A percentile compares a stretch with the other conserved stretches of the same genome.
Conservation (phyloP, 2,797 vertebrate genomes). For the Galagoides demidoff region DNA sequence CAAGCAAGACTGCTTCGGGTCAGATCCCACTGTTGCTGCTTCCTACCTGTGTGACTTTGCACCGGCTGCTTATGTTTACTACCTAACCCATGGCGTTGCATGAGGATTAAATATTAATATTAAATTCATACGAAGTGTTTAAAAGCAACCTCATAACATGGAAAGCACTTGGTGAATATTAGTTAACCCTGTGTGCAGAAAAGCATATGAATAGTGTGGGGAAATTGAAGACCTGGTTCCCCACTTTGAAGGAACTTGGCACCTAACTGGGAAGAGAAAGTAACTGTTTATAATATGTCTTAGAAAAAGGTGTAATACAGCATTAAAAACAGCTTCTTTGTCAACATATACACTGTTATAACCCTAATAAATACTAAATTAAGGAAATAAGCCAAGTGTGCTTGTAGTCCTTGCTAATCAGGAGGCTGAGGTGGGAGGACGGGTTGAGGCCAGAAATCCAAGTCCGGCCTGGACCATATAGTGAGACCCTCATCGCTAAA, state of each 20-base stretch:
- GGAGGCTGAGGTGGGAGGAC: not conserved
- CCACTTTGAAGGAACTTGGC: not conserved
- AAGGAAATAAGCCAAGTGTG: not conserved
- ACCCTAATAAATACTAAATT: not conserved
- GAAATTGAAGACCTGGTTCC: not conserved
- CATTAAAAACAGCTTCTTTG: constrained; percentile 15
- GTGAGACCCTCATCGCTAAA: not conserved
- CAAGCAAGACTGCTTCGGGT: not conserved
- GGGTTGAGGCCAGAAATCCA: not conserved
- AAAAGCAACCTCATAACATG: not conserved
- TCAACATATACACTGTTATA: not conserved
- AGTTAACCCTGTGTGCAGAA: not conserved
- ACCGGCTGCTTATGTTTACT: not conserved
- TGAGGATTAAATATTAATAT: not conserved
- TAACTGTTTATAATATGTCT: not conserved
- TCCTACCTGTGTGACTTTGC: not conserved
- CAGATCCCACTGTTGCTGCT: not conserved
- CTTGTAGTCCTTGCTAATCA: not conserved
- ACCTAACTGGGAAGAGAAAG: constrained; percentile 3
- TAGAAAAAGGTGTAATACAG: not conserved
- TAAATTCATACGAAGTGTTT: not conserved
- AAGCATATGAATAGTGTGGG: not conserved
- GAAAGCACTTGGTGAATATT: not conserved
- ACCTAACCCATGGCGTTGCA: not conserved
- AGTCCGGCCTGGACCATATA: not conserved